Evolutionary conservation across 2,797 vertebrate species (phyloP).

Genomic region (Brachymystax lenok): DNA sequence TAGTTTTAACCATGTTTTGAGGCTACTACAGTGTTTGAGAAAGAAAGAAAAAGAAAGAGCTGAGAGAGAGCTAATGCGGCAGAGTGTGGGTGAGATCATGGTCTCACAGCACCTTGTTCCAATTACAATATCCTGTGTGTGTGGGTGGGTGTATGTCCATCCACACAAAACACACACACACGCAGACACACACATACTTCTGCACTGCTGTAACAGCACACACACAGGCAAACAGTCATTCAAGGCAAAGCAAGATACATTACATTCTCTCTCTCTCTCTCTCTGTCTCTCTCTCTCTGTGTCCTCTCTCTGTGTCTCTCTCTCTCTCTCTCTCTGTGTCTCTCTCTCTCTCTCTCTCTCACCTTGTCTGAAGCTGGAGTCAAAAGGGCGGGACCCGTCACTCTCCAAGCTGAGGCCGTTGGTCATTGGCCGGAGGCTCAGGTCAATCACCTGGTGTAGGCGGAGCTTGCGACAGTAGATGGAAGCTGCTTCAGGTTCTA

Average conservation of each 20-base stretch:
- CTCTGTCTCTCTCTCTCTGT: too few species aligned
- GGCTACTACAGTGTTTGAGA: not conserved
- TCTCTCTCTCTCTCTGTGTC: not conserved
- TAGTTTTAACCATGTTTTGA: too few species aligned
- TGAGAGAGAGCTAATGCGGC: conserved; percentile 47
- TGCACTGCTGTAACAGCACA: not conserved
- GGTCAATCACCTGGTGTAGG: conserved; percentile 89
- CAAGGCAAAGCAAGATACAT: not conserved
- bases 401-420: conserved; percentile 73
- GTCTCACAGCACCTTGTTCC: conserved; percentile 76
- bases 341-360: not conserved
- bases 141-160: conserved; percentile 46
- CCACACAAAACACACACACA: conserved; percentile 10
- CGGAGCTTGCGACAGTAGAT: conserved; percentile 94
- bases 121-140: conserved; percentile 75
- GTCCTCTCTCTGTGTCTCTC: not conserved
- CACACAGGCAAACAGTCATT: conserved; percentile 1
- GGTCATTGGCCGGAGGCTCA: conserved; percentile 78
- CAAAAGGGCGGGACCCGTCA: conserved; percentile 73
- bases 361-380: conserved; percentile 95
- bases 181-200: not conserved
- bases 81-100: conserved; percentile 73
- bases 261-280: too few species aligned
- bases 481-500: conserved; percentile 93
- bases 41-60: conserved; percentile 33